phyloP scores from a whole-genome alignment of 2,113 vertebrate species.

The Garra rufa region DNA sequence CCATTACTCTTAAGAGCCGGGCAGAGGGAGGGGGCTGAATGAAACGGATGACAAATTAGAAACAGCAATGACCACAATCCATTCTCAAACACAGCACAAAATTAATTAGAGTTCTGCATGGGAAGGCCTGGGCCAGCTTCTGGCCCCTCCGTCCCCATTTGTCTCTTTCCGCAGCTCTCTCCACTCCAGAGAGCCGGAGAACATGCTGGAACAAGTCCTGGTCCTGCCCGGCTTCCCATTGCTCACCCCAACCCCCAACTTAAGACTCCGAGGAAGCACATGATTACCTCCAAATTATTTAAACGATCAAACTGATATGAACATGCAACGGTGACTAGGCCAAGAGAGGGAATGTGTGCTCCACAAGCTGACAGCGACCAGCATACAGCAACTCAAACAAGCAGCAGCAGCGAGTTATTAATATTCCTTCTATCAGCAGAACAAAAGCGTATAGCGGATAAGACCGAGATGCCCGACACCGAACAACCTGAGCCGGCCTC shows the following conservation, averaged over 20 bases:
- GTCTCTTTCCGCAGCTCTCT: slow-evolving; percentile 71
- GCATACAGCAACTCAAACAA: slow-evolving; percentile 47
- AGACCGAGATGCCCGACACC: not conserved
- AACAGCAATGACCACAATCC: slow-evolving; percentile 91
- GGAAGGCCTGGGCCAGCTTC: slow-evolving; percentile 83
- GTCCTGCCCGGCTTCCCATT: slow-evolving; percentile 81
- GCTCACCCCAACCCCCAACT: slow-evolving; percentile 78
- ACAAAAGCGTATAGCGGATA: slow-evolving; percentile 42
- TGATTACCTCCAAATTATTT: slow-evolving; percentile 92
- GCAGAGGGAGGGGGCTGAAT: slow-evolving; percentile 64
- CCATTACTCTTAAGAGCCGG: slow-evolving; percentile 46
- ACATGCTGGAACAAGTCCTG: slow-evolving; percentile 84
- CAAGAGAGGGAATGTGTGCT: slow-evolving; percentile 13
- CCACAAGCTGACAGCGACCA: slow-evolving; percentile 65
- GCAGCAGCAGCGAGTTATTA: slow-evolving; percentile 26
- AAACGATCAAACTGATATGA: slow-evolving; percentile 80
- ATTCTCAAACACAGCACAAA: slow-evolving; percentile 96
- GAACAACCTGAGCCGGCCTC: slow-evolving; percentile 17
- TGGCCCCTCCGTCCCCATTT: slow-evolving; percentile 83
- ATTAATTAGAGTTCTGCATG: slow-evolving; percentile 96
- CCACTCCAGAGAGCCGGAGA: slow-evolving; percentile 55
- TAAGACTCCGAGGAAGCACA: slow-evolving; percentile 72
- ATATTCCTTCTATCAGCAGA: slow-evolving; percentile 40
- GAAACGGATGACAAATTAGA: slow-evolving; percentile 90
- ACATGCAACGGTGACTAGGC: slow-evolving; percentile 65